Percentiles rank a stretch among this genome's conserved stretches.
Conservation (phyloP, 2,888 invertebrate genomes). For the Meganola albula region DNA sequence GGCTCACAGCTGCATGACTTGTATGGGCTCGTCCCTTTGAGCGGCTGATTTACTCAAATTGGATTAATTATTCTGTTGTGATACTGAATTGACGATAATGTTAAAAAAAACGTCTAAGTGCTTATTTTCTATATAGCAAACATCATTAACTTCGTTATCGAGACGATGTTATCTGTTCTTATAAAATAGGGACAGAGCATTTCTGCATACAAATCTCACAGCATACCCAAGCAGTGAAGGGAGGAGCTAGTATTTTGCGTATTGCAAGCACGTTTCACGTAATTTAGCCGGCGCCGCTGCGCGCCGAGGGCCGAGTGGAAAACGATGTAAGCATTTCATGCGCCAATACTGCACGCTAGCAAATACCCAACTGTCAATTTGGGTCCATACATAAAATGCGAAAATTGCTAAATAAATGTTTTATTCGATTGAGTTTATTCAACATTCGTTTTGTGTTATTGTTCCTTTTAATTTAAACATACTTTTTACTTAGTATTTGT, state of each 20-base stretch:
- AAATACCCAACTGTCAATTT: constrained; percentile 25
- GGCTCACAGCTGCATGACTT: constrained; percentile 59
- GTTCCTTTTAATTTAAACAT: not conserved
- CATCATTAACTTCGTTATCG: too few relatives aligned
- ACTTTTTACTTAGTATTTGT: not conserved
- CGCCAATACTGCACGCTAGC: constrained; percentile 35
- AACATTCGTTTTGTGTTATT: not conserved
- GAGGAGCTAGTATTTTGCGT: constrained; percentile 42
- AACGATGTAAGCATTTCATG: constrained; percentile 54
- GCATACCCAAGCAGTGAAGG: constrained; percentile 24
- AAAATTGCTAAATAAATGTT: constrained; percentile 20
- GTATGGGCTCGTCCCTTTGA: constrained; percentile 68
- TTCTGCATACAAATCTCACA: too few relatives aligned
- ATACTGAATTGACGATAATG: constrained; percentile 24
- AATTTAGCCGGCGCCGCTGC: constrained; percentile 41
- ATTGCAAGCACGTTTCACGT: constrained; percentile 58
- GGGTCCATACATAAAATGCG: constrained; percentile 14
- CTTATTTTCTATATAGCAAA: not conserved
- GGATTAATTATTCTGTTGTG: constrained; percentile 54
- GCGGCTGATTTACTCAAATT: constrained; percentile 48
- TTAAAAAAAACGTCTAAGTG: not conserved
- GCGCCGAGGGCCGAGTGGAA: constrained; percentile 51
- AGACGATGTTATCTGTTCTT: too few relatives aligned
- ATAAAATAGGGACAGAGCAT: too few relatives aligned
- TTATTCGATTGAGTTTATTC: constrained; percentile 12